Base-by-base conservation (phyloP, 2,797 vertebrate species). In the Coccyzus lansbergi region DNA sequence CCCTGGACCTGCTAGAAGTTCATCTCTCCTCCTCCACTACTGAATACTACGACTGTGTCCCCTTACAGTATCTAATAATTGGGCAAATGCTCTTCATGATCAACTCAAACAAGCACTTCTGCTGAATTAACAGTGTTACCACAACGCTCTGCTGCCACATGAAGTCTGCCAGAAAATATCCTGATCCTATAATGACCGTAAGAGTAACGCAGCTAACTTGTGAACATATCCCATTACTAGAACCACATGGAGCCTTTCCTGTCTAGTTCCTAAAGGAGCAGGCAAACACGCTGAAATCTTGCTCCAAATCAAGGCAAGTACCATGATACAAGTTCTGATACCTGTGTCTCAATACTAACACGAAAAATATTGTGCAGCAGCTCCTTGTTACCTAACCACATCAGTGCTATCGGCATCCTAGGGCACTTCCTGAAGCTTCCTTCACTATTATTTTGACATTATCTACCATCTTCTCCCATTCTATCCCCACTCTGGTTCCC, bases 171-270 rank as follows among this genome's bases (percentile, higher is more conserved):
- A 90, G 34, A 49, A 90, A n/a, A 19, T 2, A 19, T 38, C 55
- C 38, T 70, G 11, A 7, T 6, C 63, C 70, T 36, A 1, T 4
- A 46, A 58, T 1, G 2, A 6, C n/a, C 3, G 0, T 6, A 14
- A 17, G 49, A 18, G 51, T 31, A 28, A 26, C 4, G 6, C 12
- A 69, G 59, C 42, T 83, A 83, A 77, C 34, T 51, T 16, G n/a
- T n/a, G 21, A 40, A 34, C 13, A 5, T 9, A 4, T 9, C 22
- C 9, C 10, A n/a, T 4, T 15, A 36, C 62, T 16, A 10, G 36
- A 71, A 3, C 36, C 70, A 52, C 53, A 13, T 1, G 0, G 1
- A 60, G 58, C 2, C 83, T 12, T 16, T 48, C 76, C 56, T 18
- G 48, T 19, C 67, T 64, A 68, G 12, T 38, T 65, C 83, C 80